Percentiles rank a stretch among this genome's conserved stretches.
phyloP scores from a whole-genome alignment of 2,888 invertebrate genomes.

The Meghimatium bilineatum region DNA sequence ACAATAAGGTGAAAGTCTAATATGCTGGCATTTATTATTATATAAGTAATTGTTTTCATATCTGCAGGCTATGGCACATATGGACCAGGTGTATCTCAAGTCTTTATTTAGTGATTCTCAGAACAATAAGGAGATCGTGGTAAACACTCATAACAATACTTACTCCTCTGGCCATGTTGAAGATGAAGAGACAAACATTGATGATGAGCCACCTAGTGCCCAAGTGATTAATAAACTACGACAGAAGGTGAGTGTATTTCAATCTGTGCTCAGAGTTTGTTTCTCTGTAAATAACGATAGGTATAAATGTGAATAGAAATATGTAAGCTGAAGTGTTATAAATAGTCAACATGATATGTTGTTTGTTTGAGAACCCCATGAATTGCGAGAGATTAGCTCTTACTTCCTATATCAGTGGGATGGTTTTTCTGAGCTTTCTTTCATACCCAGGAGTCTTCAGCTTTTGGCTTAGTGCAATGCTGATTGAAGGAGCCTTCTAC shows the following conservation, averaged over 20 bases:
- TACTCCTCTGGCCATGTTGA: not conserved
- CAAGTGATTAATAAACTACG: conserved; percentile 20
- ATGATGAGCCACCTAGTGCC: conserved; percentile 45
- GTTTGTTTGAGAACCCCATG: too few relatives aligned
- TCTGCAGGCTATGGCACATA: conserved; percentile 39
- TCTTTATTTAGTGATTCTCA: conserved; percentile 9
- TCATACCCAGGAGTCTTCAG: too few relatives aligned
- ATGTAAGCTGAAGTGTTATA: too few relatives aligned
- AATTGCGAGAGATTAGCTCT: too few relatives aligned
- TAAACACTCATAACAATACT: not conserved
- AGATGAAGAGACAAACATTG: conserved; percentile 46
- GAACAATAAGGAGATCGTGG: not conserved
- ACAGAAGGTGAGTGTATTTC: conserved; percentile 34
- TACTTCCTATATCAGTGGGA: too few relatives aligned
- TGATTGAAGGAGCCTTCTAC: too few relatives aligned
- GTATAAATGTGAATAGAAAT: too few relatives aligned
- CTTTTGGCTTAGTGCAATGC: too few relatives aligned
- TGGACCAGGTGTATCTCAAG: conserved; percentile 33
- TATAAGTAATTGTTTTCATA: not conserved
- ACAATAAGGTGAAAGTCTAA: not conserved
- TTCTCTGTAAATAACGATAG: too few relatives aligned
- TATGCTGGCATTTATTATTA: not conserved
- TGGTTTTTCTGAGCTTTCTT: too few relatives aligned
- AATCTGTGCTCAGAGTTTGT: too few relatives aligned
- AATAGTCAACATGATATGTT: too few relatives aligned